Percentiles rank a stretch among this genome's conserved stretches.
Evolutionary conservation across 2,888 invertebrate species (phyloP).

Genomic region (Zele albiditarsus): DNA sequence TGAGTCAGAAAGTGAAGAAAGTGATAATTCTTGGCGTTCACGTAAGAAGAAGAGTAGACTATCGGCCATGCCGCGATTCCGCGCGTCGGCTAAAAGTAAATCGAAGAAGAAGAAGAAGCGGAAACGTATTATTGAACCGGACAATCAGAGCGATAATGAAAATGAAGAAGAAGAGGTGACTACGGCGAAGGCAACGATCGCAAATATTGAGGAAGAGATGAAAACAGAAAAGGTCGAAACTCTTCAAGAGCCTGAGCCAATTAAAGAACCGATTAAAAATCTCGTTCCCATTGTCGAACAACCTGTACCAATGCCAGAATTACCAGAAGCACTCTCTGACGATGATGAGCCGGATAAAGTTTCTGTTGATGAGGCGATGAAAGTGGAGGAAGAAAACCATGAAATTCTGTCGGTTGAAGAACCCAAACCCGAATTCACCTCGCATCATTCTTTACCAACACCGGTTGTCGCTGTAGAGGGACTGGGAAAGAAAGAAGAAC

Average conservation of each 20-base stretch:
- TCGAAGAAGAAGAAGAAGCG: conserved; percentile 73
- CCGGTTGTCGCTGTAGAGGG: conserved; percentile 3
- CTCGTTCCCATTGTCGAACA: background rate
- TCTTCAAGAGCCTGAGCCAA: background rate
- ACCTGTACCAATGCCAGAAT: background rate
- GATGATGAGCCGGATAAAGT: background rate
- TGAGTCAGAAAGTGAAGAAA: conserved; percentile 77
- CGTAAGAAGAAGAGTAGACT: conserved; percentile 72
- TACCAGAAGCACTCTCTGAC: background rate
- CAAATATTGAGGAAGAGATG: conserved; percentile 9
- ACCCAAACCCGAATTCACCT: background rate
- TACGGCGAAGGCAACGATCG: conserved; percentile 36
- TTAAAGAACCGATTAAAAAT: background rate
- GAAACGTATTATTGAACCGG: conserved; percentile 69
- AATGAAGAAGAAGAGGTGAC: conserved; percentile 35
- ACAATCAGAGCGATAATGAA: conserved; percentile 68
- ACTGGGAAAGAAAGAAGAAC: conserved; percentile 51
- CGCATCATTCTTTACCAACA: background rate
- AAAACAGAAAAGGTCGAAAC: conserved; percentile 1
- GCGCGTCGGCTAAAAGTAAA: conserved; percentile 64
- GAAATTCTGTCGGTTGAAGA: background rate
- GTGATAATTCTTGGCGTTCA: conserved; percentile 77
- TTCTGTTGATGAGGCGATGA: conserved; percentile 1
- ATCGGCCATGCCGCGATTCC: conserved; percentile 58
- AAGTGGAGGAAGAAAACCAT: background rate